Evolutionary conservation across 2,888 invertebrate species (phyloP).

Genomic region (Helobdella robusta): DNA sequence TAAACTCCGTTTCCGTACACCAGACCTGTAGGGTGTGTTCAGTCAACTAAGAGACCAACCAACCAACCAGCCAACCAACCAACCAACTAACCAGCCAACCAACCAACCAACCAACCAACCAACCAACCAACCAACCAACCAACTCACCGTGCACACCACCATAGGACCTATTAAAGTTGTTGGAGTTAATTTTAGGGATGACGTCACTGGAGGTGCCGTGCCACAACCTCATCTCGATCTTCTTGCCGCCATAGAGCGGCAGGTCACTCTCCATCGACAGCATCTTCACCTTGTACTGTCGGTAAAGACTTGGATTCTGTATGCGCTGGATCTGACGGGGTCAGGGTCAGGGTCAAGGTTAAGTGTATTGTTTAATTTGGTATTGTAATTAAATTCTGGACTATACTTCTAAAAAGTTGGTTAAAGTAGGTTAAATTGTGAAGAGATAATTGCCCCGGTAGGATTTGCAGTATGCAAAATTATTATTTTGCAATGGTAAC

Average conservation of each 20-base stretch:
- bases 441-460: no score
- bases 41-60: neutral
- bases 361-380: no score
- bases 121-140: no score
- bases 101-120: no score
- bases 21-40: slow-evolving; percentile 10
- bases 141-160: slow-evolving; percentile 36
- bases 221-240: slow-evolving; percentile 34
- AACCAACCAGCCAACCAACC: no score
- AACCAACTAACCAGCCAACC: no score
- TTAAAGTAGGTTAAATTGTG: no score
- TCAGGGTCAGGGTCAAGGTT: no score
- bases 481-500: no score
- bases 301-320: slow-evolving; percentile 36
- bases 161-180: slow-evolving; percentile 38
- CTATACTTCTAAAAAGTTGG: no score
- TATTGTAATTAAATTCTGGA: no score
- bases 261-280: slow-evolving; percentile 31
- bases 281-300: slow-evolving; percentile 35
- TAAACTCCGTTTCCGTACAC: slow-evolving; percentile 28
- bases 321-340: slow-evolving; percentile 39
- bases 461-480: no score
- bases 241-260: neutral
- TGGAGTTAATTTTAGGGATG: slow-evolving; percentile 33
- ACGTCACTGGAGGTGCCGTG: slow-evolving; percentile 36